Evolutionary conservation across 1,140 invertebrate genomes (phyloP).

Genomic region (Rhopalosiphum maidis): DNA sequence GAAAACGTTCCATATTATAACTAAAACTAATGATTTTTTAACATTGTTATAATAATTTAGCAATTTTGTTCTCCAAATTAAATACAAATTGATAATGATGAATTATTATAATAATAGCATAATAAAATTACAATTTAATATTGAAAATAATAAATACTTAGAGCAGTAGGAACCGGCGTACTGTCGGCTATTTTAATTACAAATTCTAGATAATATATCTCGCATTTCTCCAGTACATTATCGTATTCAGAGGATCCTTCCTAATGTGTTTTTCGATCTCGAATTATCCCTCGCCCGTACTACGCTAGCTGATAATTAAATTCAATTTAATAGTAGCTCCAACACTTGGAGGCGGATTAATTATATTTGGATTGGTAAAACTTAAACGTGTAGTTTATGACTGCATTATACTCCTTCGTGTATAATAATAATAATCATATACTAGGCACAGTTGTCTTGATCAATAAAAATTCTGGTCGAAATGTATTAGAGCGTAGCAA

Average conservation of each 20-base stretch:
- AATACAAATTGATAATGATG: not conserved
- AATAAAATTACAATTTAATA: not conserved
- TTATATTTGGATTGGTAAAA: not conserved
- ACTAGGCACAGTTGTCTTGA: not conserved
- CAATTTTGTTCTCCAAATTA: not conserved
- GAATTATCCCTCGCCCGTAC: not conserved
- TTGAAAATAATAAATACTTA: not conserved
- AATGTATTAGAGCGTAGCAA: not conserved
- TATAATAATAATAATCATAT: not conserved
- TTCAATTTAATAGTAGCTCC: not conserved
- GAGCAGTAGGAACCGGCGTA: not conserved
- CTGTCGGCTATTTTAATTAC: not conserved
- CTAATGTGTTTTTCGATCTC: not conserved
- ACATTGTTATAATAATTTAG: not conserved
- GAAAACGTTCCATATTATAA: not conserved
- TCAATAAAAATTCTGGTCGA: not conserved
- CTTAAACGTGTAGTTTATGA: slow-evolving; percentile 1
- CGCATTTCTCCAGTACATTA: not conserved
- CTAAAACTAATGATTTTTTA: not conserved
- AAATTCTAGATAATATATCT: not conserved
- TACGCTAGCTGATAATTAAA: not conserved
- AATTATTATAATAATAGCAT: not conserved
- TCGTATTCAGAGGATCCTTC: not conserved
- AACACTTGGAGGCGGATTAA: not conserved
- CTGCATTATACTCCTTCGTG: not conserved